These are phyloP conservation scores for Sycophila sp. DNA, from an alignment of 1,140 invertebrate genomes.

Conservation along the genomic window DNA sequence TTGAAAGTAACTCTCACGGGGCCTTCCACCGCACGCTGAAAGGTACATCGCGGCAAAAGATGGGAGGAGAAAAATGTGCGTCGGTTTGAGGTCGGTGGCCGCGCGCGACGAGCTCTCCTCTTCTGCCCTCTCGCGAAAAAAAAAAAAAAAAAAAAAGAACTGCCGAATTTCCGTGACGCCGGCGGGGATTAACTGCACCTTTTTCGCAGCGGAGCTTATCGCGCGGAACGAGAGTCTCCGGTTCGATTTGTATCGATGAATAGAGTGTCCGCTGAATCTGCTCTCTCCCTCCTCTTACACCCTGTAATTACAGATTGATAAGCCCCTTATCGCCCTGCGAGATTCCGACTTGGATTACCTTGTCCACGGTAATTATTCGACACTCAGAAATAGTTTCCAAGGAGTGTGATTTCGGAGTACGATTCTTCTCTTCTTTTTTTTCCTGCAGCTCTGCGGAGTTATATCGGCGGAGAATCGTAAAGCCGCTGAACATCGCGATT, in stretches of 20 bases:
- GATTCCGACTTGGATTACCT: constrained; percentile 11
- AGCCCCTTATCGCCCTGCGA: constrained; percentile 27
- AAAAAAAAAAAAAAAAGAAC: neutral
- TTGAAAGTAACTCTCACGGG: constrained; percentile 34
- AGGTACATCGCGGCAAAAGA: neutral
- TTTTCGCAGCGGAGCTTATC: constrained; percentile 19
- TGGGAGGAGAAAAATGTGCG: neutral
- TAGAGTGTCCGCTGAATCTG: constrained; percentile 17
- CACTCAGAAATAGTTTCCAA: constrained; percentile 20
- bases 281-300: too few relatives aligned
- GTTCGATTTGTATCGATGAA: constrained; percentile 34
- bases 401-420: neutral
- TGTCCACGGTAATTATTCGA: constrained; percentile 14
- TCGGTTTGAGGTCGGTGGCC: constrained; percentile 22
- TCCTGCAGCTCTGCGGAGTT: constrained; percentile 9
- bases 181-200: constrained; percentile 33
- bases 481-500: neutral
- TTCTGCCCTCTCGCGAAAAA: neutral
- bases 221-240: constrained; percentile 8
- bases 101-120: constrained; percentile 1
- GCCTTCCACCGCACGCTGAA: constrained; percentile 19
- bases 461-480: constrained; percentile 2
- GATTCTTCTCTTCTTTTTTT: neutral
- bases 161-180: constrained; percentile 31
- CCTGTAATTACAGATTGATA: constrained; percentile 36